A percentile compares a stretch with the other conserved stretches of the same genome.
Evolutionary conservation across 2,113 vertebrate species (phyloP).

Genomic region (Mola mola): DNA sequence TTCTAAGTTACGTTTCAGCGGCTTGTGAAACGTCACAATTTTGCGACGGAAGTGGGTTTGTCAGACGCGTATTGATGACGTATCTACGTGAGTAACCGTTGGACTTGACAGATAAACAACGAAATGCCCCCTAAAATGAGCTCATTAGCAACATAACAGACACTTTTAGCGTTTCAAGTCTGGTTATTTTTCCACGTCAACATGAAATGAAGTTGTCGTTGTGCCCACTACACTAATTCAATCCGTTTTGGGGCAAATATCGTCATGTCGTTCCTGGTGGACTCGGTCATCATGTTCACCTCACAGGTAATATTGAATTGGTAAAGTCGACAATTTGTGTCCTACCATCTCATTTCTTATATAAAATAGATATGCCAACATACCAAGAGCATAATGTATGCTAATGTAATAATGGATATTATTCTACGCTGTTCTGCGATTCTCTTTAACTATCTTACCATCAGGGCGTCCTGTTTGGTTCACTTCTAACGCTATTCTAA

Average conservation of each 20-base stretch:
- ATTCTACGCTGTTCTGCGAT: no score
- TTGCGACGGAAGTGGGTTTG: constrained; percentile 52
- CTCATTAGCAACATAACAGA: background rate
- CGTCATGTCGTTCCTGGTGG: constrained; percentile 92
- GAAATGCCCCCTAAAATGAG: constrained; percentile 20
- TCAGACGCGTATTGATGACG: constrained; percentile 47
- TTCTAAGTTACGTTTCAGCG: no score
- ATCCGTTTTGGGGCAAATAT: background rate
- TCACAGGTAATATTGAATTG: constrained; percentile 87
- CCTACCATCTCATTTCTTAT: no score
- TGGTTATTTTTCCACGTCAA: background rate
- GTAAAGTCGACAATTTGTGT: background rate
- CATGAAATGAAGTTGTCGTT: constrained; percentile 36
- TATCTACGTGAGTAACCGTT: background rate
- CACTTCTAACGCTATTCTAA: no score
- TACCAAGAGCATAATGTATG: no score
- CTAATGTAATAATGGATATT: no score
- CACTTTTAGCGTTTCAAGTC: background rate
- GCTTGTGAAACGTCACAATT: constrained; percentile 37
- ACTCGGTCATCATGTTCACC: constrained; percentile 94
- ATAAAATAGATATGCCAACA: no score
- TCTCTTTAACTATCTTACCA: no score
- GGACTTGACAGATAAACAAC: constrained; percentile 47
- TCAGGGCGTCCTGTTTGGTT: no score
- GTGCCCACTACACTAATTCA: background rate